phyloP scores from a whole-genome alignment of 2,797 vertebrate species.

The Sebastes vulpes region DNA sequence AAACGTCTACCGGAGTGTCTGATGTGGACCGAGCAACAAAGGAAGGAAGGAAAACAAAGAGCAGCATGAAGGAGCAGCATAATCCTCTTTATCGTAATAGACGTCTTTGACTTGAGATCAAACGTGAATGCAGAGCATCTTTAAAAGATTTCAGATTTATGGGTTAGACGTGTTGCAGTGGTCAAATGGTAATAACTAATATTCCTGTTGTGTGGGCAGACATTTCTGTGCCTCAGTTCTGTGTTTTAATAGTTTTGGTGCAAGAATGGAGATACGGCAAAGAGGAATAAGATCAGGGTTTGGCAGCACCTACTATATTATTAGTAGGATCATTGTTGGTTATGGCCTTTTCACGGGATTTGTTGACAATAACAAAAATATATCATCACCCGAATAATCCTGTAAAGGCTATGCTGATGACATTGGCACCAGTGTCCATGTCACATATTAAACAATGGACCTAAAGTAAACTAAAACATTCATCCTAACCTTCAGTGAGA shows the following conservation, averaged over 20 bases:
- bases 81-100: constrained; percentile 28
- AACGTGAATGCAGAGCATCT: constrained; percentile 3
- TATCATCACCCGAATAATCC: neutral
- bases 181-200: neutral
- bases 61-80: constrained; percentile 1
- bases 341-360: neutral
- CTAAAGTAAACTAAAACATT: neutral
- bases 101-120: constrained; percentile 24
- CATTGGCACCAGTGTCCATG: neutral
- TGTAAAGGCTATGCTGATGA: neutral
- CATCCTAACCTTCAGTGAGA: neutral
- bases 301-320: neutral
- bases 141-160: constrained; percentile 1
- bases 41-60: constrained; percentile 3
- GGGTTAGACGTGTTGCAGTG: neutral
- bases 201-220: neutral
- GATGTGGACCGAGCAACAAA: constrained; percentile 9
- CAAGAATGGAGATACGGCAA: neutral
- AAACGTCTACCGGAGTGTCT: constrained; percentile 26
- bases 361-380: neutral
- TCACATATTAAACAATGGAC: neutral
- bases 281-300: neutral
- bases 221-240: neutral
- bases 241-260: too few relatives aligned
- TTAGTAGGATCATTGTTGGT: neutral